Evolutionary conservation across 2,113 vertebrate genomes (phyloP), one percentile per base, ranked within the genome.

Genomic region (Strix uralensis): DNA sequence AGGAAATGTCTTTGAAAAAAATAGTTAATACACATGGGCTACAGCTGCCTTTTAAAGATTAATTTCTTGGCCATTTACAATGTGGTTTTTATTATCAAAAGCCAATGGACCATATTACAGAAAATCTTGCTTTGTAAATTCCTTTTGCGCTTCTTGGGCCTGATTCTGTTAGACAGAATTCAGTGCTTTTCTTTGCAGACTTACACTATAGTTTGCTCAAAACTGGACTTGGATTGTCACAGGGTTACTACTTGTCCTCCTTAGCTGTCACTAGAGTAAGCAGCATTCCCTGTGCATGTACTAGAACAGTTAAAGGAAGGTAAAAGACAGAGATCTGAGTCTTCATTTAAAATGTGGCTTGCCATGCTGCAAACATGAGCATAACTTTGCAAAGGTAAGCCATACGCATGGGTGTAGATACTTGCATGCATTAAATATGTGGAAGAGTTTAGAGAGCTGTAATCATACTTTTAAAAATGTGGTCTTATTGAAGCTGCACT

Each of bases 11-110:
- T 96, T 96, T 96, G 93, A 93, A 93, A 93, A 96, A 96, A 90
- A 74, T 52, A 86, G 91, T 96, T 97, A 94, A 96, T 97, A 90
- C 96, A 96, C 95, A 94, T 96, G 97, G 93, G 67, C 74, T 97
- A 96, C 95, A 96, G 96, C 95, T 97, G 95, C 91, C 89, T 97
- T 94, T 96, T 90, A 96, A 94, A 97, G 94, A 97, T 96, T 96
- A 96, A 95, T 97, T 97, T 96, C 91, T 96, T 95, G 95, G 63
- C 95, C 81, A 88, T 91, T 95, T 94, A 67, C 93, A 96, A 93
- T 95, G 94, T 96, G 94, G 17, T 74, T 97, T 97, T 97, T 95
- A 96, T 97, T 97, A 97, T 94, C 85, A 91, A 96, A 95, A 96
- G 81, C 78, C 94, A 95, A 70, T 93, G 95, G 91, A 94, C 89